Evolutionary conservation across 2,888 invertebrate species (phyloP), one percentile per base, ranked within the genome.

Genomic region (Conops quadrifasciatus): DNA sequence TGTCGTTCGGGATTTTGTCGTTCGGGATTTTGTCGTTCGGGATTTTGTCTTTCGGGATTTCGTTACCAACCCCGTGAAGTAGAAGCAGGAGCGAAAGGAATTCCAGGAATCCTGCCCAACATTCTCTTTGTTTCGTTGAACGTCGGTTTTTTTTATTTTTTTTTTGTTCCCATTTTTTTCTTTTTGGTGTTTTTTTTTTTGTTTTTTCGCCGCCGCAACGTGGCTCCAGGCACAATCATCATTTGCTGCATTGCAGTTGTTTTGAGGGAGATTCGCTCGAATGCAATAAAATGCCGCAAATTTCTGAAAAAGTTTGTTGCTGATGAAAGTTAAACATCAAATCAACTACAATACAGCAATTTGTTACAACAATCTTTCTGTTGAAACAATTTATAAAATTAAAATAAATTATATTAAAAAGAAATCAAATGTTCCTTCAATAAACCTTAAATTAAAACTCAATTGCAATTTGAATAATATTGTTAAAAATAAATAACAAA

Each of bases 231-330:
- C 49, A 49, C 19, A 19, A 49, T 5, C 49, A n/a, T 11, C 19
- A 49, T 11, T 16, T 49, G 28, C 58, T 58, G 58, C 58, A 58
- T 24, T 58, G 58, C 58, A 58, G 58, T 58, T 58, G 58, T 58
- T 58, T 58, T 11, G 24, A 19, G 2, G 3, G n/a, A 49, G 19
- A 19, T 49, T 16, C 26, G 58, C 58, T 58, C 9, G 15, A 24
- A 19, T 58, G 58, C 7, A 58, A n/a, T 53, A 28, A 26, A 58
- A 58, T 58, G 24, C 58, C 24, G 58, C 58, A 24, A 53, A 53
- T 19, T 53, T 21, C 24, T 53, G 36, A 36, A 36, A 36, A 36
- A 36, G 36, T 36, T 36, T 4, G 4, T 36, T 36, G 4, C 9
- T 36, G 4, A 36, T 36, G 9, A 36, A 36, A 7, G 36, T 36